A percentile compares a stretch with the other conserved stretches of the same genome.
Evolutionary conservation across 2,888 invertebrate species (phyloP).

Genomic region (Drosophila cognata): DNA sequence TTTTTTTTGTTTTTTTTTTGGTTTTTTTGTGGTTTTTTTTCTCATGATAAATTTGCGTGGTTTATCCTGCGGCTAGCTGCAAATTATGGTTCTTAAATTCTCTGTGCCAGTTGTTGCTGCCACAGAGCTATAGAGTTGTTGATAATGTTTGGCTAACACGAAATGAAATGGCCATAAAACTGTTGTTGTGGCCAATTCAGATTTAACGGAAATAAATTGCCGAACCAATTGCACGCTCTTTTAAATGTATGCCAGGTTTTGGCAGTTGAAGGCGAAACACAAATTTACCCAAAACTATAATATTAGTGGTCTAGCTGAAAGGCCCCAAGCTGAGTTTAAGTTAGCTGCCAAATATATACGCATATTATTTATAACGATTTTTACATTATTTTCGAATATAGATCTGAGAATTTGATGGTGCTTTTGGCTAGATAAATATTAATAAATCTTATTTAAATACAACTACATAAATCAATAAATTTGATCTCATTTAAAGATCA

Average conservation of each 20-base stretch:
- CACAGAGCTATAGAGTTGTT: constrained; percentile 26
- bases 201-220: constrained; percentile 74
- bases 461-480: too few species aligned
- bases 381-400: neutral
- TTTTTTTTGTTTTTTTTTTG: constrained; percentile 17
- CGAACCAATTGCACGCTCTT: constrained; percentile 58
- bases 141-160: constrained; percentile 77
- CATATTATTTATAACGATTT: neutral
- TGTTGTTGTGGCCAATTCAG: constrained; percentile 57
- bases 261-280: constrained; percentile 5
- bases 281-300: constrained; percentile 36
- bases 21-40: constrained; percentile 45
- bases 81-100: constrained; percentile 80
- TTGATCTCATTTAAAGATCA: neutral
- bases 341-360: neutral
- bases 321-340: constrained; percentile 7
- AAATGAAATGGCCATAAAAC: constrained; percentile 73
- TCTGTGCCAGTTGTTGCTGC: constrained; percentile 42
- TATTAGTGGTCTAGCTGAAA: constrained; percentile 1
- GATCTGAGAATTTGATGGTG: neutral
- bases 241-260: constrained; percentile 26
- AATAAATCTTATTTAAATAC: neutral
- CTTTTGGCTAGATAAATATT: neutral
- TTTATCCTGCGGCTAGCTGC: constrained; percentile 74
- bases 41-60: constrained; percentile 77